Percentiles rank a stretch among this genome's conserved stretches.
Evolutionary conservation across 2,888 invertebrate genomes (phyloP).

Genomic region (Amphipoea lucens): DNA sequence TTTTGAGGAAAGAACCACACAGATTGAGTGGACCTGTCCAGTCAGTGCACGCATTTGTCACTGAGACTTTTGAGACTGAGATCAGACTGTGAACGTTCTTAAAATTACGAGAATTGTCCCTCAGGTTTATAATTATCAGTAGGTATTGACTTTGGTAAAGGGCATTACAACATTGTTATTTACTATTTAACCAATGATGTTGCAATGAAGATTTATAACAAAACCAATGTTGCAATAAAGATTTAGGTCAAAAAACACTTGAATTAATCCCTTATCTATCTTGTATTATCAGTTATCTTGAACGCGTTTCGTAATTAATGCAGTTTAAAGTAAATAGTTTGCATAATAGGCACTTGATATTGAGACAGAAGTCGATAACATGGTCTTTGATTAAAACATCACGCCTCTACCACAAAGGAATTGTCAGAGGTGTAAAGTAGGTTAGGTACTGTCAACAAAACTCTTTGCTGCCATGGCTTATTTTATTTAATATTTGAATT

Average conservation of each 20-base stretch:
- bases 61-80: no score
- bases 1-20: no score
- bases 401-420: neutral
- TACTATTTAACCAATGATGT: neutral
- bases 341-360: neutral
- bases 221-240: conserved; percentile 10
- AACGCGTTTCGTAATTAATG: neutral
- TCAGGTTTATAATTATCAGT: no score
- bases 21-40: no score
- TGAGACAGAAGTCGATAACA: neutral
- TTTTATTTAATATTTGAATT: no score
- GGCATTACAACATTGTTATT: neutral
- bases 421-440: neutral
- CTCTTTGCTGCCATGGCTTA: no score
- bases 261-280: neutral
- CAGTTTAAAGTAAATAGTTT: neutral
- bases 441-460: no score
- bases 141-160: neutral
- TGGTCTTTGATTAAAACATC: neutral
- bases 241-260: conserved; percentile 23
- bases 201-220: conserved; percentile 5
- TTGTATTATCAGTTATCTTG: neutral
- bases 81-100: no score
- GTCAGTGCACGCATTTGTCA: no score
- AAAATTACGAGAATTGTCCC: no score